Evolutionary conservation across 2,888 invertebrate species (phyloP), one percentile per base, ranked within the genome.

Genomic region (Yponomeuta sedellus): DNA sequence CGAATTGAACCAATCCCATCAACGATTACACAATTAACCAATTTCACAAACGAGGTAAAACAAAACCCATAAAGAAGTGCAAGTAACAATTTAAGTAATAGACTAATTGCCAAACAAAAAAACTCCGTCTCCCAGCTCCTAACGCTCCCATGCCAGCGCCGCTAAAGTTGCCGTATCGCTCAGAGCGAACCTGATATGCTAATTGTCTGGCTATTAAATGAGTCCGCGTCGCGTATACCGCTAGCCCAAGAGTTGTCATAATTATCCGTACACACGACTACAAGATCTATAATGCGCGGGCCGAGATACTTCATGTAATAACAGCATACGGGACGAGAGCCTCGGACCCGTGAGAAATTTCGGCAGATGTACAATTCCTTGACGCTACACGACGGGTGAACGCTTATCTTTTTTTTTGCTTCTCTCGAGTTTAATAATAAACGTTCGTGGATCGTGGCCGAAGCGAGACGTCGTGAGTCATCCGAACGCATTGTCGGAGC

Each of bases 311-410:
- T 82, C 77, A 78, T 75, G 73, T 87, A 87, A 89, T 90, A 89
- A 88, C 87, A 88, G 83, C 83, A 59, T 59, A 40, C 59, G 59
- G 39, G 44, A 82, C 82, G 81, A 82, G 76, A 73, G 74, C 75
- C 77, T 77, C 78, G 80, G 82, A 85, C 79, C 86, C 91, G 91
- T 91, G 91, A 91, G 91, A 91, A 91, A 81, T 91, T 91, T 90
- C 86, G 91, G 91, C 91, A 91, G 91, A 91, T 91, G 91, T 90
- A 88, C 90, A 90, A 89, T 90, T 89, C 84, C 88, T 89, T 87
- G 86, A 86, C 84, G 84, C 83, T 81, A 83, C 81, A 80, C 86
- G 84, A 83, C 85, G 86, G 85, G 85, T 81, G 86, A 86, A 78
- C 88, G 86, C 85, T 88, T 88, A 86, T 85, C 81, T 84, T 86